Base-by-base conservation (phyloP, 2,113 vertebrate genomes). In the Zonotrichia leucophrys region DNA sequence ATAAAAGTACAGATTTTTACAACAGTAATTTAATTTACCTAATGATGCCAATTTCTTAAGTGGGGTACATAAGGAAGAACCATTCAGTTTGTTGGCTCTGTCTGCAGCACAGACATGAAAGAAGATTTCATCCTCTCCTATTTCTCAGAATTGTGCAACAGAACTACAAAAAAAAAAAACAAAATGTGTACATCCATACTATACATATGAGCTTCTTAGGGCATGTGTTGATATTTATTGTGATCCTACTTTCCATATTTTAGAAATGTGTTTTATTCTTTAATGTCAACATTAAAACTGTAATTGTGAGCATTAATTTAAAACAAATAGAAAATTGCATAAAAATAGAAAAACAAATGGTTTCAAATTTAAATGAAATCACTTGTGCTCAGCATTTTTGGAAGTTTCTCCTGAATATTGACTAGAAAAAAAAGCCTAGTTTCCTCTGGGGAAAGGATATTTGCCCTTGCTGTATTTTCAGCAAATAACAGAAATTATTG, bases 131-230 rank as follows among this genome's bases (percentile, higher is more conserved):
- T n/a, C 12, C 15, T 66, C 20, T 59, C 1, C 46, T 75, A 64
- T 5, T 44, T 86, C 24, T 52, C 18, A 39, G 28, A 39, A 5
- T 1, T 58, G 8, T 69, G 15, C 19, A 46, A 33, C 15, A 55
- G 37, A 72, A 47, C 9, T 22, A 20, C 16, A 55, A 25, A 3
- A 2, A n/a, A 2, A n/a, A n/a, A 63, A 62, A 75, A 4, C 10
- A 50, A 85, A 44, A 53, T 8, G 1, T 56, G 6, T 23, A 25
- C 0, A 1, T 47, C 19, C 5, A 1, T 33, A 39, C 2, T 0
- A 2, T 31, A 39, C 12, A 33, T 10, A 15, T 69, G 22, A 63
- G 60, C 2, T 52, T 83, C 46, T 52, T 22, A 44, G 18, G 25
- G 28, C 78, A 83, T 3, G 1, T 21, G 62, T 75, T 60, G 17